Percentiles rank a stretch among this genome's conserved stretches.
Evolutionary conservation across 2,113 vertebrate species (phyloP).

Genomic region (Sporophila hypoxantha): DNA sequence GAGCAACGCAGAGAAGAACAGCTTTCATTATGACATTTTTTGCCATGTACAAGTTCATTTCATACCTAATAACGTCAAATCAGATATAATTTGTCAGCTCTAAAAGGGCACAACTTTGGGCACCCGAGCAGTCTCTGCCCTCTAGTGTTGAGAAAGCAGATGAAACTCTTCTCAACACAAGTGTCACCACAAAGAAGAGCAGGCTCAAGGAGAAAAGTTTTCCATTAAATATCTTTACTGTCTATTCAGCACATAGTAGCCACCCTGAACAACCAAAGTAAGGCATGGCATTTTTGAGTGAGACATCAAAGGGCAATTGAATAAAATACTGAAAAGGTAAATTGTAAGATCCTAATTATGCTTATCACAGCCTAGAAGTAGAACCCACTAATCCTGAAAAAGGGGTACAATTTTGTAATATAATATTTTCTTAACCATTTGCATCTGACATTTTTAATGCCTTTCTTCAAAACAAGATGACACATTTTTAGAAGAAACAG

Average conservation of each 20-base stretch:
- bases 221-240: neutral
- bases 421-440: neutral
- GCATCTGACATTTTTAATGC: neutral
- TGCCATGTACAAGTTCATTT: slow-evolving; percentile 16
- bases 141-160: slow-evolving; percentile 81
- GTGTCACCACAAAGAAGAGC: neutral
- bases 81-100: slow-evolving; percentile 58
- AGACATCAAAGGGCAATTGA: neutral
- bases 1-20: neutral
- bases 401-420: neutral
- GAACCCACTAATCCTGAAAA: neutral
- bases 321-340: neutral
- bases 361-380: neutral
- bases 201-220: slow-evolving; percentile 23
- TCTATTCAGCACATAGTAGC: neutral
- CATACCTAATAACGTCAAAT: slow-evolving; percentile 48
- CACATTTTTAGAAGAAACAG: neutral
- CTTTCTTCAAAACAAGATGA: neutral
- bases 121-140: slow-evolving; percentile 73
- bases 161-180: slow-evolving; percentile 43
- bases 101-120: slow-evolving; percentile 68
- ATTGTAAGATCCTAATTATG: neutral
- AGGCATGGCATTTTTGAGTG: neutral
- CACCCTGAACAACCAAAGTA: neutral
- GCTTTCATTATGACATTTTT: neutral